Evolutionary conservation across 2,113 vertebrate species (phyloP).

Genomic region (Cyanistes caeruleus): DNA sequence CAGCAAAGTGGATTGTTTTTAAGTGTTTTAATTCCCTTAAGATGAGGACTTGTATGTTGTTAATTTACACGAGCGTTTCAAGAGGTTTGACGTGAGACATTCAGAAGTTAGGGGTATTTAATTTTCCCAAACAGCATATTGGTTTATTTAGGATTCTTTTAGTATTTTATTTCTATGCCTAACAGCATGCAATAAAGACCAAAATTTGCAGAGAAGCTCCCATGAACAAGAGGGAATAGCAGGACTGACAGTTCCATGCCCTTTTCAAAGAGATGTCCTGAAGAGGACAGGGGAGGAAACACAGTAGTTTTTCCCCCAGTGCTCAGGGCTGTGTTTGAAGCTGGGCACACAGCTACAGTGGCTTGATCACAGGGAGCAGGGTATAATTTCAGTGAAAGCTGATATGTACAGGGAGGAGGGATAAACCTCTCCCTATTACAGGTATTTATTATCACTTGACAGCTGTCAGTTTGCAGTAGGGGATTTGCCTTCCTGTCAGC

Average conservation of each 20-base stretch:
- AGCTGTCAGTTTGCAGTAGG: constrained; percentile 63
- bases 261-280: not conserved
- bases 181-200: not conserved
- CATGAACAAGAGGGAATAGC: not conserved
- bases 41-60: not conserved
- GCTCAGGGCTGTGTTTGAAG: constrained; percentile 15
- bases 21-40: not conserved
- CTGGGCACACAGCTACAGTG: not conserved
- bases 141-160: not conserved
- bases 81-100: not conserved
- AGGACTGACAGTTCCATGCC: not conserved
- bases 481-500: constrained; percentile 52
- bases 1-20: not conserved
- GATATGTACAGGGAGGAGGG: constrained; percentile 1
- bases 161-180: not conserved
- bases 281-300: not conserved
- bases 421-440: constrained; percentile 15
- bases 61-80: not conserved
- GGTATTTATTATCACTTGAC: constrained; percentile 50
- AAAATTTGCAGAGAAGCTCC: not conserved
- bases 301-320: not conserved
- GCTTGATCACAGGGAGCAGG: constrained; percentile 13
- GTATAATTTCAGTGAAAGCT: constrained; percentile 41
- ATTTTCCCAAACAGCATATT: not conserved
- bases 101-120: not conserved